Evolutionary conservation across 2,797 vertebrate species (phyloP).

Genomic region (Crypturellus tataupa): DNA sequence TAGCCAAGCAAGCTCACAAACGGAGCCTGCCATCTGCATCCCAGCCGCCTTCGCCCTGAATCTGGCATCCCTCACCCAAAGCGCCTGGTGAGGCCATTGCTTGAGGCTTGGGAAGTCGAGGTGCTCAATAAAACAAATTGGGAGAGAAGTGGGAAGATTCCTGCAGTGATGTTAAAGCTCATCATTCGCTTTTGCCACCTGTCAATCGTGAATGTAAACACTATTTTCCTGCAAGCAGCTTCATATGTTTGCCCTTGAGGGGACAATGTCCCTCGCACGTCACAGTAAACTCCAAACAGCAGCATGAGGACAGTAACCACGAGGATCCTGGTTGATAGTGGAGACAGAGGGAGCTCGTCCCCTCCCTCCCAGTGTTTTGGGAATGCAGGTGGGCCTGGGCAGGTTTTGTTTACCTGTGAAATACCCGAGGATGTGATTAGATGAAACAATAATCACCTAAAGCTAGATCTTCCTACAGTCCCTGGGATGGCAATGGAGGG

Average conservation of each 20-base stretch:
- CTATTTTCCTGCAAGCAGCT: background rate
- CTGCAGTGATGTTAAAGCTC: background rate
- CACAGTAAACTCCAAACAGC: rapidly evolving
- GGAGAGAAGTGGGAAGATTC: background rate
- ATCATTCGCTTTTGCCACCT: background rate
- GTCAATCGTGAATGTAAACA: too few species aligned
- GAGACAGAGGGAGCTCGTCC: background rate
- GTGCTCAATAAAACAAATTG: rapidly evolving
- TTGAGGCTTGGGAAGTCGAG: rapidly evolving
- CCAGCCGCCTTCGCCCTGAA: background rate
- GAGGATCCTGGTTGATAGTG: rapidly evolving
- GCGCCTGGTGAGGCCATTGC: rapidly evolving
- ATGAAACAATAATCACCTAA: background rate
- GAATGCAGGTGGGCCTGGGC: background rate
- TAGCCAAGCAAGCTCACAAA: conserved; percentile 31
- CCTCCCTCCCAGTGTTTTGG: background rate
- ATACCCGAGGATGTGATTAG: background rate
- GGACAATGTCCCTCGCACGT: background rate
- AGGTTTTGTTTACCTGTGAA: background rate
- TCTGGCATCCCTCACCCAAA: background rate
- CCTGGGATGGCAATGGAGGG: background rate
- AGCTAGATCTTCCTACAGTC: background rate
- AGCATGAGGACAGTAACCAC: rapidly evolving
- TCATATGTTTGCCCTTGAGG: background rate
- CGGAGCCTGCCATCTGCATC: conserved; percentile 32